phyloP scores from a whole-genome alignment of 1,140 invertebrate species.

The Zaprionus vittiger region DNA sequence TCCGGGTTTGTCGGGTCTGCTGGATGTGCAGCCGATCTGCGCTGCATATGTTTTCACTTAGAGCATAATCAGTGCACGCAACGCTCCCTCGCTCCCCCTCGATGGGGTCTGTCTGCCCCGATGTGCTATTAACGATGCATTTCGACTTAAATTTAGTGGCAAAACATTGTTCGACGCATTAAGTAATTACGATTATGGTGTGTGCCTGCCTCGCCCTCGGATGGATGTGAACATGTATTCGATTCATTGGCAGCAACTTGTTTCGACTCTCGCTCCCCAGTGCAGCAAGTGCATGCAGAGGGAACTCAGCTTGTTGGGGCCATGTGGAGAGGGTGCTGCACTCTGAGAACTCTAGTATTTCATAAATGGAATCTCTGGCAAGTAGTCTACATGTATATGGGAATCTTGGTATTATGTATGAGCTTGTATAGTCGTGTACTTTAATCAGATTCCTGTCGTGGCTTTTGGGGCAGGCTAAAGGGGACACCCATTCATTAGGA shows the following conservation, averaged over 20 bases:
- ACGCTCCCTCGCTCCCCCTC: not conserved
- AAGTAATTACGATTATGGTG: conserved; percentile 47
- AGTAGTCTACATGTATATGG: not conserved
- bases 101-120: not conserved
- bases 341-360: not conserved
- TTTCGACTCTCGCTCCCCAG: not conserved
- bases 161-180: conserved; percentile 59
- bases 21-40: conserved; percentile 29
- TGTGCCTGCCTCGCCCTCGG: conserved; percentile 19
- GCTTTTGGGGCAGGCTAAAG: not conserved
- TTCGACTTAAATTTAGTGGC: conserved; percentile 61
- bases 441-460: not conserved
- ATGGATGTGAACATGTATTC: conserved; percentile 37
- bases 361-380: not conserved
- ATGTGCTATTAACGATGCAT: conserved; percentile 50
- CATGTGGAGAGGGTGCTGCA: conserved; percentile 4
- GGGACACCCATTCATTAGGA: not conserved
- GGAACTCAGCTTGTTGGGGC: not conserved
- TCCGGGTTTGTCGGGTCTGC: too few relatives aligned
- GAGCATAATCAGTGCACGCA: conserved; percentile 49
- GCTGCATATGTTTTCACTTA: conserved; percentile 71
- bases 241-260: conserved; percentile 45
- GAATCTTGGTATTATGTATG: not conserved
- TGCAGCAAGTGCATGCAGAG: conserved; percentile 12
- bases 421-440: not conserved